phyloP scores from a whole-genome alignment of 2,888 invertebrate genomes.

The Lydus trimaculatus region DNA sequence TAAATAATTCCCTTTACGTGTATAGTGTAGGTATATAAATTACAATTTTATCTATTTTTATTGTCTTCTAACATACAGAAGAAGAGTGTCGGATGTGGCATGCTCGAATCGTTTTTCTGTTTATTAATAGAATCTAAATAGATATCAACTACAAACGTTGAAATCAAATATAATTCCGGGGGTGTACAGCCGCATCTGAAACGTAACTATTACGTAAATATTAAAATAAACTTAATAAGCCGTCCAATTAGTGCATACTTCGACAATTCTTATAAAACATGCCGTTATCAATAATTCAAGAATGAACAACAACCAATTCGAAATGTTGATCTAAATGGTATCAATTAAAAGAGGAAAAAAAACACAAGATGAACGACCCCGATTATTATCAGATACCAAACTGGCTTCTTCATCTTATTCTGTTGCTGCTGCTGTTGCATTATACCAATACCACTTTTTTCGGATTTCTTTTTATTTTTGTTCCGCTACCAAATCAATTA shows the following conservation, averaged over 20 bases:
- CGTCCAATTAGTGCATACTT: conserved; percentile 1
- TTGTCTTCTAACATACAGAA: conserved; percentile 3
- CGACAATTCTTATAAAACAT: neutral
- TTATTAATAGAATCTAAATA: too few species aligned
- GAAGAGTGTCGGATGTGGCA: too few species aligned
- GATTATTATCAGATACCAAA: conserved; percentile 5
- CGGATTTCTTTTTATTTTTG: neutral
- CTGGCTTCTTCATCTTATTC: neutral
- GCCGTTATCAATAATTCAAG: conserved; percentile 5
- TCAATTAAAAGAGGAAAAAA: neutral
- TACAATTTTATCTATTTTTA: conserved; percentile 21
- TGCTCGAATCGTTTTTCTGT: too few species aligned
- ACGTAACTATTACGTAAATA: too few species aligned
- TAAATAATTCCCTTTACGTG: conserved; percentile 22
- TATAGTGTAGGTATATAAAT: conserved; percentile 24
- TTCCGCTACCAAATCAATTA: neutral
- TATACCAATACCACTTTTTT: neutral
- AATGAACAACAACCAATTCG: neutral
- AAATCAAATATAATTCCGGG: too few species aligned
- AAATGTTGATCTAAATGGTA: conserved; percentile 5
- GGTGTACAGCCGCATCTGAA: too few species aligned
- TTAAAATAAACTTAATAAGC: neutral
- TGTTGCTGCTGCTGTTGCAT: too few species aligned
- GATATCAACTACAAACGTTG: too few species aligned
- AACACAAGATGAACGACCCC: conserved; percentile 8